Base-by-base conservation (phyloP, 2,888 invertebrate species). In the Barypeithes pellucidus region DNA sequence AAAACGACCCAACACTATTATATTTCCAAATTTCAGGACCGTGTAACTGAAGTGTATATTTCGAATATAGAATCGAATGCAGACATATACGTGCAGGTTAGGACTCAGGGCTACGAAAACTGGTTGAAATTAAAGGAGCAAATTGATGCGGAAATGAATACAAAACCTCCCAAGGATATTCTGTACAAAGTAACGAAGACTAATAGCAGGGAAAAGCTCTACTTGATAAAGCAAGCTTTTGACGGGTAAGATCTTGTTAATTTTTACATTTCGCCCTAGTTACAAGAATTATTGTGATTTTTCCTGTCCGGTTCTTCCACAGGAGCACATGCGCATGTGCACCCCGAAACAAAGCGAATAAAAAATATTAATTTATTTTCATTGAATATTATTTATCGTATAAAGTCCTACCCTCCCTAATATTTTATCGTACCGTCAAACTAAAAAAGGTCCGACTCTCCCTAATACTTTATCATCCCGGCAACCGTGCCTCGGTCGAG, bases 1-100 rank as follows among this genome's bases (percentile, higher is more conserved):
- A 33, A 5, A 33, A 33, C n/a, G n/a, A 33, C 4, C 33, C 14
- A n/a, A 39, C 22, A 20, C 73, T 71, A 8, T 63, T 62, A 54
- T 9, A 33, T 45, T 39, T 39, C 8, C n/a, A 12, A 39, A 8
- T 80, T 76, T 63, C 65, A 84, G 82, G 79, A 80, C 60, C 76
- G 77, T 0, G 81, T 83, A 3, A 81, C 80, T 0, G 84, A 87
- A 72, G 87, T 87, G 2, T 84, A 82, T 61, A 80, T 88, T 0
- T 84, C 86, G 0, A 83, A 88, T 68, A 82, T 87, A 7, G 86
- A 86, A 20, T 67, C 80, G 0, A 82, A 84, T 57, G 88, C 88
- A 0, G 84, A 86, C 43, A 77, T 88, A 1, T 88, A 85, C 75
- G 79, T 88, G 0, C 88, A 87, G 69, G 74, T 86, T 0, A 85